Conservation (phyloP, 1,140 invertebrate species). For the Euborellia annulipes region DNA sequence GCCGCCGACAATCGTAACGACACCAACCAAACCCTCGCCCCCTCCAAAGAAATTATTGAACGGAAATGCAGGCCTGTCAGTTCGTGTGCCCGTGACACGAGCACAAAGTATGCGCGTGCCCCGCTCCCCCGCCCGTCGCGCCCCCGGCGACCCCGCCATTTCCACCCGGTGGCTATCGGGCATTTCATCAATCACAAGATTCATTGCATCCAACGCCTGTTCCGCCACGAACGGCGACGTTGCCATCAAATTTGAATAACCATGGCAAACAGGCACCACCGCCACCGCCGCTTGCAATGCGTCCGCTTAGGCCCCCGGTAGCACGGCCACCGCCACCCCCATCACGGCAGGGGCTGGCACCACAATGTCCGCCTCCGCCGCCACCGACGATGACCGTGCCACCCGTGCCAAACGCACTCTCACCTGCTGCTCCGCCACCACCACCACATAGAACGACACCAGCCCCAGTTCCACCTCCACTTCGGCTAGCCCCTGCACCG, state of each 20-base stretch:
- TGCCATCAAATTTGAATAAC: conserved; percentile 12
- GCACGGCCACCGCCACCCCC: conserved; percentile 16
- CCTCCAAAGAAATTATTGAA: conserved; percentile 29
- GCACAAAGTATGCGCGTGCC: conserved; percentile 38
- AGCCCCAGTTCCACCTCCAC: conserved; percentile 5
- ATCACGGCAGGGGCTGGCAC: conserved; percentile 24
- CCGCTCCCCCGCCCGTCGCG: conserved; percentile 30
- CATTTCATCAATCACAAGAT: conserved; percentile 36
- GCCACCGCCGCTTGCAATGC: conserved; percentile 28
- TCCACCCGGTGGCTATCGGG: conserved; percentile 12
- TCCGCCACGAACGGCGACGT: conserved; percentile 10
- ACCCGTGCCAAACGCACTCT: conserved; percentile 21
- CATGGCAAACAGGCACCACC: conserved; percentile 21
- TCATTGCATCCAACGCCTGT: conserved; percentile 22
- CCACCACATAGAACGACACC: conserved; percentile 14
- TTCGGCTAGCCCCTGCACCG: conserved; percentile 10
- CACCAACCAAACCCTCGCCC: conserved; percentile 30
- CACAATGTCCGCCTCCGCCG: conserved; percentile 19
- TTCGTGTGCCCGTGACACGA: conserved; percentile 27
- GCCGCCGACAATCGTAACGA: conserved; percentile 4
- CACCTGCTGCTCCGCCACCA: conserved; percentile 22
- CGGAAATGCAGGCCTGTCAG: neutral
- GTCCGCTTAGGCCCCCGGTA: conserved; percentile 18
- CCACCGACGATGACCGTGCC: conserved; percentile 16
- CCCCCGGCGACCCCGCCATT: conserved; percentile 5